Evolutionary conservation across 2,113 vertebrate genomes (phyloP).

Genomic region (Hypanus sabinus): DNA sequence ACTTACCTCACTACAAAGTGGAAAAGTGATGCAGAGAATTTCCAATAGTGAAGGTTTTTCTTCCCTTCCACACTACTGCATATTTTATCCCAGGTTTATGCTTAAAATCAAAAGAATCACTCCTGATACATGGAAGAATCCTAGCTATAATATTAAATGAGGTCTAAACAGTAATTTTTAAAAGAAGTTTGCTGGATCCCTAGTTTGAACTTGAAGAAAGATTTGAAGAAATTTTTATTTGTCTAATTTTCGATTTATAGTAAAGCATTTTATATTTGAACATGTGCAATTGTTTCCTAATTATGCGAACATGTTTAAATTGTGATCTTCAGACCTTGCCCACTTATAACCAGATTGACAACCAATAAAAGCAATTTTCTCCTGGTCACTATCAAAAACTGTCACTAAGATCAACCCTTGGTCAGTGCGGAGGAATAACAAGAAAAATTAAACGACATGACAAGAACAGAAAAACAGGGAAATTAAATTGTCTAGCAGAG

Average conservation of each 20-base stretch:
- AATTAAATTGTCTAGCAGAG: neutral
- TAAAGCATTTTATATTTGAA: neutral
- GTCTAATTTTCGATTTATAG: neutral
- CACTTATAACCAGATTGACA: neutral
- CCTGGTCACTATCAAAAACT: neutral
- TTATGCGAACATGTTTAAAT: neutral
- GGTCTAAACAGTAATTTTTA: neutral
- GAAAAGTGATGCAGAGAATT: neutral
- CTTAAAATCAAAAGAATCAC: neutral
- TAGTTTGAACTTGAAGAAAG: neutral
- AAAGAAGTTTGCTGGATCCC: too few species aligned
- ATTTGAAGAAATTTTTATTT: neutral
- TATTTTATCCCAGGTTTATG: neutral
- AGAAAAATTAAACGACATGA: neutral
- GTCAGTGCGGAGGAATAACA: neutral
- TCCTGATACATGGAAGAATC: neutral
- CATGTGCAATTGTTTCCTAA: neutral
- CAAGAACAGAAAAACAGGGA: neutral
- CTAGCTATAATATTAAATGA: neutral
- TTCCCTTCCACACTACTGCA: neutral
- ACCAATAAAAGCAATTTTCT: neutral
- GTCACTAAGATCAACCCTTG: neutral
- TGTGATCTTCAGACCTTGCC: neutral
- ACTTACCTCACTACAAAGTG: neutral
- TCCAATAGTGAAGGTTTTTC: neutral